Percentiles rank a stretch among this genome's conserved stretches.
These are phyloP conservation scores for Ashinkailepas kermadecensis DNA, from an alignment of 2,888 invertebrate genomes.

Conservation along the genomic window DNA sequence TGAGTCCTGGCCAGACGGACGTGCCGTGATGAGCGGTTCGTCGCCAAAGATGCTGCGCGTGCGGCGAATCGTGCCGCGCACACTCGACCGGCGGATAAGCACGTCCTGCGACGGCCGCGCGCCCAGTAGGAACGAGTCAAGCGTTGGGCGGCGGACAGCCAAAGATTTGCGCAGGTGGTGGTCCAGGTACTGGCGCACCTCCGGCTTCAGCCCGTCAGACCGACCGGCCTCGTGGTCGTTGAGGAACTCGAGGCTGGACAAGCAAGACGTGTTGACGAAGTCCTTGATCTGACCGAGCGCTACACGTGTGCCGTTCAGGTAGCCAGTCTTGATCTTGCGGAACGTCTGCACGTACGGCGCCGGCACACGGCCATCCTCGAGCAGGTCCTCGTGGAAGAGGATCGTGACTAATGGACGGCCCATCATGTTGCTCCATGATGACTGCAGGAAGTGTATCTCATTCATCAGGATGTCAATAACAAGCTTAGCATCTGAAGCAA, in stretches of 20 bases:
- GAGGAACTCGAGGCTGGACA: constrained; percentile 91
- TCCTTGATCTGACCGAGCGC: constrained; percentile 90
- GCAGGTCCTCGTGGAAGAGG: constrained; percentile 75
- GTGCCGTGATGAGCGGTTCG: background rate
- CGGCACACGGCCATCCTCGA: constrained; percentile 68
- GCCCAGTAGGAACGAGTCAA: background rate
- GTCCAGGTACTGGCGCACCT: constrained; percentile 79
- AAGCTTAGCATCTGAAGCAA: constrained; percentile 94
- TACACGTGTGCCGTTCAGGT: constrained; percentile 96
- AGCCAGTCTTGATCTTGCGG: constrained; percentile 96
- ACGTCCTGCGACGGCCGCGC: background rate
- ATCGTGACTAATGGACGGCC: constrained; percentile 93
- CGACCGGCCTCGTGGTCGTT: constrained; percentile 87
- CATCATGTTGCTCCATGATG: constrained; percentile 95
- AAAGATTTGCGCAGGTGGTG: constrained; percentile 75
- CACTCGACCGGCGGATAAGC: background rate
- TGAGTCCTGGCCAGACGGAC: background rate
- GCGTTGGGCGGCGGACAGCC: constrained; percentile 40
- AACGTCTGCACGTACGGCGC: constrained; percentile 94
- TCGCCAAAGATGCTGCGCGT: background rate
- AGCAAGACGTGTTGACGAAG: constrained; percentile 93
- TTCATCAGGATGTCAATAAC: constrained; percentile 96
- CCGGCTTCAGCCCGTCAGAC: constrained; percentile 65
- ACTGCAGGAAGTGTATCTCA: constrained; percentile 95
- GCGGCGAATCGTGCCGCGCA: background rate